Evolutionary conservation across 2,888 invertebrate species (phyloP), one percentile per base, ranked within the genome.

Genomic region (Heliconius ethilla): DNA sequence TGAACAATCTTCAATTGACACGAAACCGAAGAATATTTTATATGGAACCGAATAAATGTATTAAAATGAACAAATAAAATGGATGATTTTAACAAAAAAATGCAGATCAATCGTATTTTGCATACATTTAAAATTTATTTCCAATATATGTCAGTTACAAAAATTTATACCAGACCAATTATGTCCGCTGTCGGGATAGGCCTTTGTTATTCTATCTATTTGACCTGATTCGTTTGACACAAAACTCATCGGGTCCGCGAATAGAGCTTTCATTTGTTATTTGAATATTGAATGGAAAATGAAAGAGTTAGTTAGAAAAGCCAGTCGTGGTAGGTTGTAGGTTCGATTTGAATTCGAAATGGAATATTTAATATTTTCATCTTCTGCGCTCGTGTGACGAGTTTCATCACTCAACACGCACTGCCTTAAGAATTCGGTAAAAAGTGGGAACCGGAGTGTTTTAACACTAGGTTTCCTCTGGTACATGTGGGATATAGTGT

Each of bases 111-210:
- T 51, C n/a, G 3, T 59, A 27, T 27, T 15, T 27, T 63, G 18
- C 27, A 27, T 15, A 27, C 13, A 27, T 27, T 45, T 45, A 25
- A 25, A 69, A 45, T 69, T 40, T 25, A 40, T 69, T 15, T 45
- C 37, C 37, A 40, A 67, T 69, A n/a, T n/a, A 69, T 15, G 7
- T 40, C 25, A 69, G 15, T 40, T 25, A 25, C 69, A 69, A 69
- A 69, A 69, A 69, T 69, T 69, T 69, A 45, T 25, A 69, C 18
- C 25, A 25, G 18, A 45, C 25, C 69, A 25, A 69, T 45, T 40
- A 67, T 67, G 69, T 37, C 33, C 18, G 66, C 40, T 45, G 40
- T 45, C 25, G 40, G 25, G 40, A 45, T 69, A 25, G 25, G 40
- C 40, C 7, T 40, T 69, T 40, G 25, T 40, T 69, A 69, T 69